phyloP scores from a whole-genome alignment of 92 coral and sea anemone species.

The Parazoanthus darwini region DNA sequence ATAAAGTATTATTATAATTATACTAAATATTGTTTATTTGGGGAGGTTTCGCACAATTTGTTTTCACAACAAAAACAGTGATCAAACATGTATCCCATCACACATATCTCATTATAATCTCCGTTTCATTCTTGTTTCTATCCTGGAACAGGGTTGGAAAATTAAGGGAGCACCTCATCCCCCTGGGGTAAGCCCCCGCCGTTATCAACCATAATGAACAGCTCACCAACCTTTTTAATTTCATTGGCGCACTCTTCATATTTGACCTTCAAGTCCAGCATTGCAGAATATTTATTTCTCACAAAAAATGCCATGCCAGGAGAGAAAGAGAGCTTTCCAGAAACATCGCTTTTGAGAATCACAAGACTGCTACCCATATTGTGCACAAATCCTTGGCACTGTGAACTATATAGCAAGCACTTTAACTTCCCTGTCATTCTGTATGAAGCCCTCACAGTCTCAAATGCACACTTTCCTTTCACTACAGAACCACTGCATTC shows the following conservation, averaged over 20 bases:
- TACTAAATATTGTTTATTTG: too few species aligned
- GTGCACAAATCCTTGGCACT: constrained; percentile 34
- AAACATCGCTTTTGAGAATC: constrained; percentile 9
- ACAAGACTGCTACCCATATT: constrained; percentile 33
- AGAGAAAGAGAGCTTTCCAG: constrained; percentile 34
- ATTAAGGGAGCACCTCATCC: not conserved
- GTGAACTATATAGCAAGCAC: not conserved
- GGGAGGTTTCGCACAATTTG: too few species aligned
- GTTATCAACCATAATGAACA: not conserved
- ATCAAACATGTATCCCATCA: too few species aligned
- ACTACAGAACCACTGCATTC: constrained; percentile 13
- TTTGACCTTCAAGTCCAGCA: not conserved
- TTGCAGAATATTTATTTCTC: constrained; percentile 1
- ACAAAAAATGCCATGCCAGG: constrained; percentile 41
- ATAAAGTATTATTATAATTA: too few species aligned
- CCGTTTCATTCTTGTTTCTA: too few species aligned
- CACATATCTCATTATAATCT: too few species aligned
- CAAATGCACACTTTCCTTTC: constrained; percentile 30
- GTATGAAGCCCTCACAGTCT: not conserved
- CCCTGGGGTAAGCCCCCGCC: not conserved
- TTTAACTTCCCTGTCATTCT: constrained; percentile 1
- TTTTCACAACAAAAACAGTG: too few species aligned
- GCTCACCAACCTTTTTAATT: constrained; percentile 11
- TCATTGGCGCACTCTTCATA: constrained; percentile 35
- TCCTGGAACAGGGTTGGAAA: too few species aligned